Conservation (phyloP, 2,113 vertebrate genomes). For the Lycocorax pyrrhopterus region DNA sequence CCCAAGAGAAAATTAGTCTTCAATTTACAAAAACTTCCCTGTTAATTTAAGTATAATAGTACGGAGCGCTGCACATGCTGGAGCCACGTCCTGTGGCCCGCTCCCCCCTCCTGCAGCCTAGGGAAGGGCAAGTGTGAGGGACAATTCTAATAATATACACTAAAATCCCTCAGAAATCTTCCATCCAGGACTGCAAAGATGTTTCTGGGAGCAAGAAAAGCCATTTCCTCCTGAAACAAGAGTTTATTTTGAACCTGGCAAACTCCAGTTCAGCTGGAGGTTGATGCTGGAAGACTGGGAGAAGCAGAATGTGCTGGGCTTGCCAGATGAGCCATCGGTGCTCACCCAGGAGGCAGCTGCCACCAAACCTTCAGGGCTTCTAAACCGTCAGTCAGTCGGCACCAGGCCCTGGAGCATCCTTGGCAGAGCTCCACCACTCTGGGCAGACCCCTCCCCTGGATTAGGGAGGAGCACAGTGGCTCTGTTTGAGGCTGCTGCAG, state of each 20-base stretch:
- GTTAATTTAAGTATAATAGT: neutral
- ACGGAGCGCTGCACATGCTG: neutral
- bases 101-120: neutral
- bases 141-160: neutral
- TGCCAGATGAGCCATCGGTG: neutral
- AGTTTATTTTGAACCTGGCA: neutral
- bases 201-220: slow-evolving; percentile 5
- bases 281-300: neutral
- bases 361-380: neutral
- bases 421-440: neutral
- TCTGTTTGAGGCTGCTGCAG: neutral
- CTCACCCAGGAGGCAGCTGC: neutral
- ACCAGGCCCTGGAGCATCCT: neutral
- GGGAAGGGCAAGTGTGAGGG: neutral
- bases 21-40: slow-evolving; percentile 28
- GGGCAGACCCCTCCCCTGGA: neutral
- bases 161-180: neutral
- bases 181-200: neutral
- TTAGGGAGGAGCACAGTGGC: accelerated
- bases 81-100: accelerated
- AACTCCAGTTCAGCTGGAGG: neutral
- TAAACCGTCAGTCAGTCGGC: accelerated
- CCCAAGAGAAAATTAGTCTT: slow-evolving; percentile 39
- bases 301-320: neutral
- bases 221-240: neutral